Conservation (phyloP, 2,888 invertebrate genomes). For the Empis stercorea region DNA sequence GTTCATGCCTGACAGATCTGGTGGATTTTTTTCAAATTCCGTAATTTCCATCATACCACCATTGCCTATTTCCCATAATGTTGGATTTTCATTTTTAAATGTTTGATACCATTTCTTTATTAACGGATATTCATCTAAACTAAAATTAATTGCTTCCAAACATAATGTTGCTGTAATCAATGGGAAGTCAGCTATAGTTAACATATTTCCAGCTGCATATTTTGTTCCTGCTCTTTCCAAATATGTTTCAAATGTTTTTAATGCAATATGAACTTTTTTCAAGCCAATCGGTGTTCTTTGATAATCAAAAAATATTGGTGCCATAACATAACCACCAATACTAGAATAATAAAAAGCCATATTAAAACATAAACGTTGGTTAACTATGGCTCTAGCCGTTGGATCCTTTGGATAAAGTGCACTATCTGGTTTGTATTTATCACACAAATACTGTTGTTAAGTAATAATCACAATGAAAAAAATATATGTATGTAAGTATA, state of each 20-base stretch:
- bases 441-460: conserved; percentile 50
- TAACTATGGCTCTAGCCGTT: conserved; percentile 56
- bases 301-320: conserved; percentile 67
- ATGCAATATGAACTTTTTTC: conserved; percentile 53
- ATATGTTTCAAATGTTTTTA: conserved; percentile 55
- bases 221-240: conserved; percentile 44
- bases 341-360: conserved; percentile 60
- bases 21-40: conserved; percentile 56
- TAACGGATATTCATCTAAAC: conserved; percentile 45
- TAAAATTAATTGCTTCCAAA: conserved; percentile 55
- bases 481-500: too few relatives aligned
- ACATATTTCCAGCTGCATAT: conserved; percentile 51
- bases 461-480: background rate
- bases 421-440: conserved; percentile 54
- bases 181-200: conserved; percentile 66
- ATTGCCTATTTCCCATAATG: conserved; percentile 56
- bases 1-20: conserved; percentile 53
- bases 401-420: conserved; percentile 59
- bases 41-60: conserved; percentile 55
- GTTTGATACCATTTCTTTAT: conserved; percentile 55
- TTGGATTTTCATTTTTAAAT: conserved; percentile 53
- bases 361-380: conserved; percentile 68
- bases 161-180: conserved; percentile 58
- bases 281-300: conserved; percentile 50
- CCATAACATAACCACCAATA: conserved; percentile 43